Percentiles rank a stretch among this genome's conserved stretches.
Conservation (phyloP, 2,113 vertebrate species). For the Gorilla gorilla region DNA sequence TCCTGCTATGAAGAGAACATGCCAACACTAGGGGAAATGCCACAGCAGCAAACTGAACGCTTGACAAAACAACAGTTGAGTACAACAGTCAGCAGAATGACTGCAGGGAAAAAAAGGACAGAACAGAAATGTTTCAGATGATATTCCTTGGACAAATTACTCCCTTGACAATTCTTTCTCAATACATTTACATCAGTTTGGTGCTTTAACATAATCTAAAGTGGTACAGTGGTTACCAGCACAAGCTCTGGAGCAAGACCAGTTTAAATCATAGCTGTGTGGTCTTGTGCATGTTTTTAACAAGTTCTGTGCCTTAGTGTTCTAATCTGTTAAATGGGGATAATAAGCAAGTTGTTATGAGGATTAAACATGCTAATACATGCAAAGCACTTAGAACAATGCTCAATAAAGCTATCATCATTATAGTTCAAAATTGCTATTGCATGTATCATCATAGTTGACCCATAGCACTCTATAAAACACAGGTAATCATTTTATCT, state of each 20-base stretch:
- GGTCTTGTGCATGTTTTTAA: neutral
- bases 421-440: neutral
- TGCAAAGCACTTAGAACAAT: neutral
- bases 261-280: neutral
- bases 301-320: neutral
- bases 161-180: neutral
- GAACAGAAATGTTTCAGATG: neutral
- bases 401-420: neutral
- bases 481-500: neutral
- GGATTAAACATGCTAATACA: neutral
- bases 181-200: no score
- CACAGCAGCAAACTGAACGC: neutral
- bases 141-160: neutral
- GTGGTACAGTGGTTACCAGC: neutral
- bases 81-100: neutral
- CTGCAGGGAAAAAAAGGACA: no score
- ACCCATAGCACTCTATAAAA: neutral
- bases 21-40: neutral
- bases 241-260: neutral
- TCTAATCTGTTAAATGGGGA: neutral
- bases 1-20: neutral
- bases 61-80: neutral
- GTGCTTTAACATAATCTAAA: neutral
- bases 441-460: neutral
- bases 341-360: neutral